Base-by-base conservation (phyloP, 1,140 invertebrate genomes). In the Papilio aristodemus region DNA sequence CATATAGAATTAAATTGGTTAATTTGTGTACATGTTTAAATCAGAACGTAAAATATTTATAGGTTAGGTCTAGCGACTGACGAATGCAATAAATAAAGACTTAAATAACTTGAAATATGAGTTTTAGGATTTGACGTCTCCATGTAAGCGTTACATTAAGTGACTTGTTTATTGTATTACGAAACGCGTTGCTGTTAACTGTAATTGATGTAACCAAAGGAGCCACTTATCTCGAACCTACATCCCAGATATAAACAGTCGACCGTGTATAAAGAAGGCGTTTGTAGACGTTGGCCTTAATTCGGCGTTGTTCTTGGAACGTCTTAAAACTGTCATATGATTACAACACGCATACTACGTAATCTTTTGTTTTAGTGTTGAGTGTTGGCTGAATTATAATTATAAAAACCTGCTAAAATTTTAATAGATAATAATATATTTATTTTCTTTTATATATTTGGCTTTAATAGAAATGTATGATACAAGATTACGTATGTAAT, bases 211-310 rank as follows among this genome's bases (percentile, higher is more conserved):
- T 50, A 50, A 22, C 46, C 19, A 22, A 50, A 22, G 14, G 41
- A 43, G 14, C 27, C 41, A 43, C 41, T 43, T n/a, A 43, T 46
- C 41, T 17, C 41, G 5, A 46, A 46, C 43, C 43, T 17, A 50
- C 43, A 19, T 5, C 46, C 19, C 22, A 54, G 9, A 54, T 13
- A 46, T 54, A 54, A 54, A 54, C 46, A 54, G 46, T 54, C 19
- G 46, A 19, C 0, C 19, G 46, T 54, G 19, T 19, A 25, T 54
- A 54, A 54, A 54, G 46, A 14, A 54, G 46, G 19, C 19, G 46
- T 25, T 54, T 54, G 27, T 22, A 54, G 19, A 54, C 46, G 46
- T 25, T 54, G 46, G 22, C 46, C 46, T 19, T 25, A 50, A 50
- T 54, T 54, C 10, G 6, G 27, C 27, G 46, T 54, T 4, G 19